These are phyloP conservation scores for Brachyrhaphis roseni DNA, from an alignment of 2,797 vertebrate species.

Conservation along the genomic window DNA sequence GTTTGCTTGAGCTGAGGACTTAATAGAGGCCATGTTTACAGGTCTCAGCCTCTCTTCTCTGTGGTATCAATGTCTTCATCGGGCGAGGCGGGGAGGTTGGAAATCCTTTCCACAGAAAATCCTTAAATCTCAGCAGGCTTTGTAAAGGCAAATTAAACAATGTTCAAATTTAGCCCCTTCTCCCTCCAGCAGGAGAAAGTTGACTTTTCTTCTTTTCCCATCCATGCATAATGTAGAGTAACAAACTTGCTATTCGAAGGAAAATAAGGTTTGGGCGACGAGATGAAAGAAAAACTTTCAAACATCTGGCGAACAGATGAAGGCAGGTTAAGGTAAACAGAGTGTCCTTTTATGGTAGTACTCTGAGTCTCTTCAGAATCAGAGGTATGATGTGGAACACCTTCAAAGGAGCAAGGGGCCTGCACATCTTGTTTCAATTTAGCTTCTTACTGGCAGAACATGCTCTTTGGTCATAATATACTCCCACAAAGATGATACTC, in stretches of 20 bases:
- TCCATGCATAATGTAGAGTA: conserved; percentile 58
- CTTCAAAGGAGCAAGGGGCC: conserved; percentile 80
- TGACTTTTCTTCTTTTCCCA: conserved; percentile 68
- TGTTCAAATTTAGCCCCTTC: conserved; percentile 70
- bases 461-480: conserved; percentile 71
- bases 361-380: conserved; percentile 75
- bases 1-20: conserved; percentile 61
- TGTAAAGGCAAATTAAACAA: conserved; percentile 71
- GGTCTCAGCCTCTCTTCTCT: conserved; percentile 48
- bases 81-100: conserved; percentile 31
- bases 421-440: conserved; percentile 84
- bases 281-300: conserved; percentile 78
- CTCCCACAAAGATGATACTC: conserved; percentile 71
- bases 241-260: conserved; percentile 64
- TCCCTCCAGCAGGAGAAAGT: conserved; percentile 57
- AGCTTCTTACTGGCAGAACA: conserved; percentile 74
- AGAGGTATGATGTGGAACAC: conserved; percentile 83
- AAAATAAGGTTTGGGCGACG: conserved; percentile 68
- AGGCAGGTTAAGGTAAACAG: conserved; percentile 85
- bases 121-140: conserved; percentile 65
- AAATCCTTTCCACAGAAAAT: conserved; percentile 51
- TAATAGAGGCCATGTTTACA: conserved; percentile 71
- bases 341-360: conserved; percentile 80
- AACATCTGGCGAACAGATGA: conserved; percentile 84
- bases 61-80: conserved; percentile 60